phyloP scores from a whole-genome alignment of 2,888 invertebrate species.

The Papilio gigon region DNA sequence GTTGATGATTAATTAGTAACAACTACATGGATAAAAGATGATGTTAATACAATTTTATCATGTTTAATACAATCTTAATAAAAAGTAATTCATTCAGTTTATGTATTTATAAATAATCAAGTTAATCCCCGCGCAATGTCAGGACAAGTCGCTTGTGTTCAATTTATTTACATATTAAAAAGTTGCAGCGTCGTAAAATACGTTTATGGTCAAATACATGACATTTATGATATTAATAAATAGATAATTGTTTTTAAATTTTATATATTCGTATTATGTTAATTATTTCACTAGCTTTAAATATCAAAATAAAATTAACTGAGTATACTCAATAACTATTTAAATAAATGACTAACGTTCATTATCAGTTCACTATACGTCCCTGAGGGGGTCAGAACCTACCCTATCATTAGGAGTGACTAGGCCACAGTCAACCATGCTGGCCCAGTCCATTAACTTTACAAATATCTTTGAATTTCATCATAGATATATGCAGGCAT shows the following conservation, averaged over 20 bases:
- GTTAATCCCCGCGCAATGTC: not conserved
- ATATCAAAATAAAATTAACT: conserved; percentile 7
- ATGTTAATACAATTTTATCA: no score
- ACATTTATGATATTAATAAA: conserved; percentile 27
- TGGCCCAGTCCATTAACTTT: no score
- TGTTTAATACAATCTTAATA: not conserved
- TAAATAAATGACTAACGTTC: not conserved
- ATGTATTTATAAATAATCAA: not conserved
- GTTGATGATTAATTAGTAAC: no score
- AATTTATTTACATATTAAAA: conserved; percentile 17
- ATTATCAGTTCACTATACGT: no score
- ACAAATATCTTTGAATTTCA: no score
- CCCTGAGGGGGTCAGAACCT: no score
- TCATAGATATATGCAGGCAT: no score
- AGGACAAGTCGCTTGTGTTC: not conserved
- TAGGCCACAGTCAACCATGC: no score
- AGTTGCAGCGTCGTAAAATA: conserved; percentile 26
- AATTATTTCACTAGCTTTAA: not conserved
- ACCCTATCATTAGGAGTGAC: no score
- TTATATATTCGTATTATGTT: conserved; percentile 5
- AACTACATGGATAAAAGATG: no score
- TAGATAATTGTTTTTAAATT: conserved; percentile 20
- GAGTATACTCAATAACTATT: not conserved
- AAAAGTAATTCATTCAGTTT: not conserved
- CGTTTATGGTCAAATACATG: conserved; percentile 11